Conservation (phyloP, 2,797 vertebrate species). For the Setipinna tenuifilis region DNA sequence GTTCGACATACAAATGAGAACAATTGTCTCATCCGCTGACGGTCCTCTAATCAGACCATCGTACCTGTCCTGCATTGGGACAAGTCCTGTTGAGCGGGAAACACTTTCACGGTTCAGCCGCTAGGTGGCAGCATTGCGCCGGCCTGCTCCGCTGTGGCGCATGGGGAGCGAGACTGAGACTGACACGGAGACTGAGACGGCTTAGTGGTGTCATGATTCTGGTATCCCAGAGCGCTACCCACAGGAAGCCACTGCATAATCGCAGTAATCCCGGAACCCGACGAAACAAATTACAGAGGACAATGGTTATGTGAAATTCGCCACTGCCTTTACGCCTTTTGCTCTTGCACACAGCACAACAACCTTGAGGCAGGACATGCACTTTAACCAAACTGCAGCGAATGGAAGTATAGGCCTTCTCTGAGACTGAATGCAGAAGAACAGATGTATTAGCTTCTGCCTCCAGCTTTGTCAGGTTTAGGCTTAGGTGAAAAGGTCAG, state of each 20-base stretch:
- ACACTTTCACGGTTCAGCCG: neutral
- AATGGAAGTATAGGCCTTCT: too few species aligned
- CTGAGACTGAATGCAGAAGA: too few species aligned
- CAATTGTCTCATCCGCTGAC: neutral
- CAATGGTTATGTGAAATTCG: neutral
- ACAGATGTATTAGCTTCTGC: too few species aligned
- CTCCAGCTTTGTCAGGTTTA: too few species aligned
- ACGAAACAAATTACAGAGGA: neutral
- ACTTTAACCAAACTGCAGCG: too few species aligned
- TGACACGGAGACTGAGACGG: neutral
- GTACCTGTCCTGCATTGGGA: neutral
- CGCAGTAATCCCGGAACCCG: neutral
- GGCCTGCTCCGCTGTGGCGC: neutral
- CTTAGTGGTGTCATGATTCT: conserved; percentile 5
- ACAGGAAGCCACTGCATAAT: conserved; percentile 15
- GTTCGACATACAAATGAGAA: neutral
- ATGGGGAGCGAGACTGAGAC: neutral
- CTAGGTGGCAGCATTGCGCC: neutral
- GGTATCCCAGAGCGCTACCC: neutral
- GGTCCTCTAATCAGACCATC: neutral
- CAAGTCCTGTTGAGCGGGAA: neutral
- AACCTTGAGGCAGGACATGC: neutral
- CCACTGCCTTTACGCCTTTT: neutral
- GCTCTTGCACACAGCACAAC: neutral
- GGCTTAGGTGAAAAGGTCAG: conserved; percentile 5